Evolutionary conservation across 2,888 invertebrate species (phyloP).

Genomic region (Zaprionus bogoriensis): DNA sequence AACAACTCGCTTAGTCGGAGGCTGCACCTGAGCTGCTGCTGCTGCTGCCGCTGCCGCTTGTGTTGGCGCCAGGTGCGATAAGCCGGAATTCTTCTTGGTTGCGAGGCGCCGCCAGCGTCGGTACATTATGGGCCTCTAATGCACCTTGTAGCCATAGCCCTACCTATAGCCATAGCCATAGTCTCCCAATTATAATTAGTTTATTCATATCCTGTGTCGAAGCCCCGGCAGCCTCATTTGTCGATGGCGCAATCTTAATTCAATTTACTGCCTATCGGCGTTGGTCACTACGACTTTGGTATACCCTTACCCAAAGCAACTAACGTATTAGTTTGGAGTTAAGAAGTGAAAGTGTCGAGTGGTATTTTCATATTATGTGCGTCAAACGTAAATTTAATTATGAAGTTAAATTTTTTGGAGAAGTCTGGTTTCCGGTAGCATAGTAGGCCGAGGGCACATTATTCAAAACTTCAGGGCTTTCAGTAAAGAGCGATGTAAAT

Average conservation of each 20-base stretch:
- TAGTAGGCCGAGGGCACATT: too few species aligned
- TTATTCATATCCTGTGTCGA: slow-evolving; percentile 77
- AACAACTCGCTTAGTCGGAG: slow-evolving; percentile 25
- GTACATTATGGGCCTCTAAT: slow-evolving; percentile 69
- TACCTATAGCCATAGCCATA: slow-evolving; percentile 17
- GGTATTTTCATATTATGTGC: too few species aligned
- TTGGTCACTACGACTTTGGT: slow-evolving; percentile 25
- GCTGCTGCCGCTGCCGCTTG: slow-evolving; percentile 66
- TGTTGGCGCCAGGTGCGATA: slow-evolving; percentile 72
- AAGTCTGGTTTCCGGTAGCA: too few species aligned
- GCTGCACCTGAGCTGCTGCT: slow-evolving; percentile 54
- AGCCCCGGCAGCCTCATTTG: slow-evolving; percentile 69
- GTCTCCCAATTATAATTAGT: slow-evolving; percentile 71
- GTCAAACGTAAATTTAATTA: too few species aligned
- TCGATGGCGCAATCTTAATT: slow-evolving; percentile 73
- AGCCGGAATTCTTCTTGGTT: slow-evolving; percentile 68
- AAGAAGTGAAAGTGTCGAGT: too few species aligned
- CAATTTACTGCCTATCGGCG: slow-evolving; percentile 63
- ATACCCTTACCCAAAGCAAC: slow-evolving; percentile 31
- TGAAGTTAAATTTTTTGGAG: too few species aligned
- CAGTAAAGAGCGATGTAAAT: too few species aligned
- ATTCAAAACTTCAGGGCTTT: too few species aligned
- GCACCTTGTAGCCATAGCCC: slow-evolving; percentile 41
- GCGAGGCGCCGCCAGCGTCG: slow-evolving; percentile 50
- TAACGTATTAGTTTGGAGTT: background rate